These are phyloP conservation scores for Ictalurus punctatus DNA, from an alignment of 2,113 vertebrate species.

Conservation along the genomic window DNA sequence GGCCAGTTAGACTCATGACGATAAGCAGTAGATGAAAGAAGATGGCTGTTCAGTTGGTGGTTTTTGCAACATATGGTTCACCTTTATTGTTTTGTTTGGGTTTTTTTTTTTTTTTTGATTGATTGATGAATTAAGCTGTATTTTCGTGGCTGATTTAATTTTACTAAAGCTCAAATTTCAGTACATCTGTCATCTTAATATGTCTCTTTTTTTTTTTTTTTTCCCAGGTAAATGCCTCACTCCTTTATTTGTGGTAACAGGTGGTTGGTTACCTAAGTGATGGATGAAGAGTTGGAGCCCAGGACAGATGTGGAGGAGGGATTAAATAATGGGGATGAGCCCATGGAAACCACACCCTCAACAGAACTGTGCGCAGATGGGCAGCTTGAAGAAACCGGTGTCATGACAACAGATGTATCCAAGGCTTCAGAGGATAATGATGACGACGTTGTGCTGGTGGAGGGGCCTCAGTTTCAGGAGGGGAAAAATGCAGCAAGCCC, in stretches of 20 bases:
- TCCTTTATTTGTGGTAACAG: conserved; percentile 64
- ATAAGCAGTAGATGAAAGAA: background rate
- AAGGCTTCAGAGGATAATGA: conserved; percentile 68
- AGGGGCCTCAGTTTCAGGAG: conserved; percentile 78
- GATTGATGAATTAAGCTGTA: background rate
- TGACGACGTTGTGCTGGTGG: conserved; percentile 91
- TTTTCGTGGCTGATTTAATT: background rate
- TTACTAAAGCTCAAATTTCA: background rate
- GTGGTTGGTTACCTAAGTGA: conserved; percentile 81
- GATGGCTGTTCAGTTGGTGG: background rate
- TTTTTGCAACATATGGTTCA: background rate
- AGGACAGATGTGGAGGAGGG: conserved; percentile 65
- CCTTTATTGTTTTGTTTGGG: background rate
- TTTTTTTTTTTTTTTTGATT: background rate
- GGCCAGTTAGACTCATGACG: background rate
- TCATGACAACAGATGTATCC: conserved; percentile 64
- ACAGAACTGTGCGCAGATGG: conserved; percentile 64
- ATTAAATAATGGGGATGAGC: conserved; percentile 73
- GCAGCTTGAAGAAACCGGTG: conserved; percentile 59
- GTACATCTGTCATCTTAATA: background rate
- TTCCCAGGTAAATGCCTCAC: conserved; percentile 6
- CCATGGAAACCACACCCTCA: conserved; percentile 84
- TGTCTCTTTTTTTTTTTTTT: background rate
- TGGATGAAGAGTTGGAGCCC: conserved; percentile 83
- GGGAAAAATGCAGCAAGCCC: conserved; percentile 58